Evolutionary conservation across 2,888 invertebrate genomes (phyloP).

Genomic region (Synergus japonicus): DNA sequence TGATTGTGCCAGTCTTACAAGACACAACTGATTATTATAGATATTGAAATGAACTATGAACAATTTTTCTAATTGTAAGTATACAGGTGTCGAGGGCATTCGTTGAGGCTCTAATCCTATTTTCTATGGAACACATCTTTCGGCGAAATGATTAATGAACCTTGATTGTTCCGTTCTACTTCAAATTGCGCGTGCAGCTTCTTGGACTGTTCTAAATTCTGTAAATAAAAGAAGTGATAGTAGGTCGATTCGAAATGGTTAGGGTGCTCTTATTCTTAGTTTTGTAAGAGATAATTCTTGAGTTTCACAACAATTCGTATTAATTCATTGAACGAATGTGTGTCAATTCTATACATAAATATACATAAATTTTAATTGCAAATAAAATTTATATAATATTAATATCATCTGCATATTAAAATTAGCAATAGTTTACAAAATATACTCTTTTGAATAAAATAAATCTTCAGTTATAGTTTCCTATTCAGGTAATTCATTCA

Average conservation of each 20-base stretch:
- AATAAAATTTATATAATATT: no score
- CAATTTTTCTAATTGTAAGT: not conserved
- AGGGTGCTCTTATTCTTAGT: not conserved
- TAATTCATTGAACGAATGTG: not conserved
- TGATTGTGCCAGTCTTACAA: not conserved
- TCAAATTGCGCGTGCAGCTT: slow-evolving; percentile 18
- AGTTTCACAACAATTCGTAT: slow-evolving; percentile 7
- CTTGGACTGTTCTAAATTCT: slow-evolving; percentile 12
- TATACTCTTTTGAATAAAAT: not conserved
- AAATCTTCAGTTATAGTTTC: not conserved
- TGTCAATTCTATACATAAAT: no score
- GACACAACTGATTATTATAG: not conserved
- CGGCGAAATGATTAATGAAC: slow-evolving; percentile 24
- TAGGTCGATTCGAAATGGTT: slow-evolving; percentile 1
- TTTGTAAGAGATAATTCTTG: slow-evolving; percentile 11
- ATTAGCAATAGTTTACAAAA: no score
- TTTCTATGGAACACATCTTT: slow-evolving; percentile 20
- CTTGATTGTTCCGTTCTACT: slow-evolving; percentile 16
- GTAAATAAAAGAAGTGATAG: slow-evolving; percentile 16
- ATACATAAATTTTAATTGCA: no score
- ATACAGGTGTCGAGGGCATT: not conserved
- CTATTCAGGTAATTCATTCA: not conserved
- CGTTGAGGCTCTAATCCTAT: slow-evolving; percentile 10
- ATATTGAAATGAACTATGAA: not conserved
- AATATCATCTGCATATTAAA: no score